These are phyloP conservation scores for Podiceps cristatus DNA, from an alignment of 2,113 vertebrate genomes.

Conservation along the genomic window DNA sequence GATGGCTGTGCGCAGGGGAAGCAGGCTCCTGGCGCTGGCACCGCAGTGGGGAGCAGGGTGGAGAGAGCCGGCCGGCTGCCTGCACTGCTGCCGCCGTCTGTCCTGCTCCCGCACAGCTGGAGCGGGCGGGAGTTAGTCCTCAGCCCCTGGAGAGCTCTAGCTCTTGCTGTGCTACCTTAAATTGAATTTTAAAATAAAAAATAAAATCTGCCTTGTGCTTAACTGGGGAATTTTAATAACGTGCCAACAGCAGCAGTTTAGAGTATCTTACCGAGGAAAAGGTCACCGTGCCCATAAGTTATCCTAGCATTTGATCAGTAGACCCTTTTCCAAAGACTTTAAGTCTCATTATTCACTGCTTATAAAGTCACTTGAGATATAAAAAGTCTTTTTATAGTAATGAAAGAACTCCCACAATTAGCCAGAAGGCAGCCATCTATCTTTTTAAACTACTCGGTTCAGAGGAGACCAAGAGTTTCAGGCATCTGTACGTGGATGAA, in stretches of 20 bases:
- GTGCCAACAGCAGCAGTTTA: slow-evolving; percentile 68
- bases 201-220: not conserved
- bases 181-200: slow-evolving; percentile 20
- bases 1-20: not conserved
- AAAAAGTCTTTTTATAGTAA: slow-evolving; percentile 78
- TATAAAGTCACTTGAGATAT: slow-evolving; percentile 78
- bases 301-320: slow-evolving; percentile 74
- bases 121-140: not conserved
- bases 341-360: slow-evolving; percentile 78
- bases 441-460: slow-evolving; percentile 74
- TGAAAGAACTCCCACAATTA: slow-evolving; percentile 80
- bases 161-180: slow-evolving; percentile 40
- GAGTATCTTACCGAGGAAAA: slow-evolving; percentile 73
- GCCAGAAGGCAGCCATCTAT: slow-evolving; percentile 81
- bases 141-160: not conserved
- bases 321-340: slow-evolving; percentile 67
- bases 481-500: slow-evolving; percentile 50
- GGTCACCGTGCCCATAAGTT: slow-evolving; percentile 73
- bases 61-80: not conserved
- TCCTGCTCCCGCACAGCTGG: not conserved
- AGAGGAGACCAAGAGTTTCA: slow-evolving; percentile 63
- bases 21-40: not conserved
- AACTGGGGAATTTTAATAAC: slow-evolving; percentile 68
- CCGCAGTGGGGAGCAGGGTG: rapidly evolving
- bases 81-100: not conserved